Conservation (phyloP, 2,797 vertebrate genomes). For the Scarus forsteni region DNA sequence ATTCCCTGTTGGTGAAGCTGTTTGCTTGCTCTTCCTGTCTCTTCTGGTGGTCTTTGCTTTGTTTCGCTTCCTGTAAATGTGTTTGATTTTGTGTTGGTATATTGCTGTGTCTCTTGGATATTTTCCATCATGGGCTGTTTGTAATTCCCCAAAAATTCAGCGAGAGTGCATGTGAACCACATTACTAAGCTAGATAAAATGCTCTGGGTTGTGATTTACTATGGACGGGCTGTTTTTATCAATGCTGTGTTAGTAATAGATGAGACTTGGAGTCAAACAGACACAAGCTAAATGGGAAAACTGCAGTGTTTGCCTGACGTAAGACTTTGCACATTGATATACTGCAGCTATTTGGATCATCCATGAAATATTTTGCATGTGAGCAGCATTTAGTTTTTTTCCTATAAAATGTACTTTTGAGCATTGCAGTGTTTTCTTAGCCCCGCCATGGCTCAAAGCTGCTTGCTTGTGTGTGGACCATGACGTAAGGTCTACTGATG, state of each 20-base stretch:
- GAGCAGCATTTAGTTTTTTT: conserved; percentile 23
- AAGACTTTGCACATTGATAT: conserved; percentile 17
- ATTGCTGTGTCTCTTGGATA: conserved; percentile 48
- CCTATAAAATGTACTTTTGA: conserved; percentile 25
- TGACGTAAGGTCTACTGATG: conserved; percentile 62
- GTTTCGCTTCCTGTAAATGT: conserved; percentile 32
- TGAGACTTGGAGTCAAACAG: conserved; percentile 32
- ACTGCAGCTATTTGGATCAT: conserved; percentile 26
- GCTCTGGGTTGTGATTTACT: conserved; percentile 42
- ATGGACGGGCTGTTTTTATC: conserved; percentile 42
- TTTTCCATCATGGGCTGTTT: conserved; percentile 65
- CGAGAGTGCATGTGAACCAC: conserved; percentile 43
- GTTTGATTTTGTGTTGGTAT: conserved; percentile 55
- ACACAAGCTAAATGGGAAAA: conserved; percentile 44
- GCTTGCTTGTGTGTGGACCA: conserved; percentile 57
- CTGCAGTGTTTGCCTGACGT: conserved; percentile 22
- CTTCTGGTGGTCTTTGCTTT: conserved; percentile 46
- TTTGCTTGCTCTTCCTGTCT: conserved; percentile 33
- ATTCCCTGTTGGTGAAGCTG: conserved; percentile 26
- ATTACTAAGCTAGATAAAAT: conserved; percentile 67
- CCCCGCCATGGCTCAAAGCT: conserved; percentile 35
- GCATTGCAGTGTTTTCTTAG: conserved; percentile 33
- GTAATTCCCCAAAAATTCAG: conserved; percentile 60
- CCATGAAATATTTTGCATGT: conserved; percentile 42
- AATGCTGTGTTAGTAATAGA: conserved; percentile 49